Base-by-base conservation (phyloP, 2,888 invertebrate species). In the Synergus umbraculus region DNA sequence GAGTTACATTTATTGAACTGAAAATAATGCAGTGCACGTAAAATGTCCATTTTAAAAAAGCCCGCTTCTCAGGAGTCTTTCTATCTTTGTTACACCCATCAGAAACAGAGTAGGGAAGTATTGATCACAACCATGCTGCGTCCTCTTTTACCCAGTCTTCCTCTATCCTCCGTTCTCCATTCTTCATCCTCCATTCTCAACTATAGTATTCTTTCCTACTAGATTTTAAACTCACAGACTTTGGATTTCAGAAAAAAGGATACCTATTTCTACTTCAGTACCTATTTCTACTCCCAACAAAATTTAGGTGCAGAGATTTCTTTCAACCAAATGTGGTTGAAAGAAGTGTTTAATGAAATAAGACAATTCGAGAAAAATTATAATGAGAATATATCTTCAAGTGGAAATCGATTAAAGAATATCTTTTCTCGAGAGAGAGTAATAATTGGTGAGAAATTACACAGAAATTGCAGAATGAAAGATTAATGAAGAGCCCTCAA, bases 111-210 rank as follows among this genome's bases (percentile, higher is more conserved):
- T 88, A 87, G 88, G 87, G 88, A 88, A 91, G 91, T 91, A 91
- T 91, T 91, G 91, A 91, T 91, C 91, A 91, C 88, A 87, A 88
- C 89, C 88, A 89, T 88, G 88, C 87, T 89, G 87, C 88, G 86
- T 87, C 89, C 90, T 88, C 87, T 86, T 86, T 86, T 85, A 78
- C 79, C 78, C 78, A 73, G 79, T 83, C 80, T 80, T 80, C 81
- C 82, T 77, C 80, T 82, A 78, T 85, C 84, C 79, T 84, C 83
- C 84, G 79, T 84, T 83, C 85, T 85, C 83, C 82, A 83, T 87
- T 86, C 82, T 83, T 82, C 82, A 82, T 87, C 85, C 86, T 85
- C 81, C 84, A 84, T 83, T 84, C 83, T 85, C 80, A 67, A 76
- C 37, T 77, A 29, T 29, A 73, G 60, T 78, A 63, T 67, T 81